Base-by-base conservation (phyloP, 2,888 invertebrate genomes). In the Timema cristinae region DNA sequence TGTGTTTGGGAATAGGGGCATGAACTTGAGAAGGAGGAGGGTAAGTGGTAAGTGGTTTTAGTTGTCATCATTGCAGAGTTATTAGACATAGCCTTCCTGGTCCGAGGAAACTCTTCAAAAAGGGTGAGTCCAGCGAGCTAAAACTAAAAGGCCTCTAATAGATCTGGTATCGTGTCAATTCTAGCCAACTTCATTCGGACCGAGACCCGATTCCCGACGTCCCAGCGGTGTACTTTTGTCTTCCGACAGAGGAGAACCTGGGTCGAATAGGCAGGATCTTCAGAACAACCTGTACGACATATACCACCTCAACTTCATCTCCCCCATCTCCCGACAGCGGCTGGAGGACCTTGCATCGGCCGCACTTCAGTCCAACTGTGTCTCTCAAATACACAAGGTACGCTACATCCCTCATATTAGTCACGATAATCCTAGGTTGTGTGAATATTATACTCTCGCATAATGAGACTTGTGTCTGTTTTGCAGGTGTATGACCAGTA, bases 151-250 rank as follows among this genome's bases (percentile, higher is more conserved):
- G 32, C 32, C 32, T 1, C 32, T 32, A 32, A 32, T 32, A 32
- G 32, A 32, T 32, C 32, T 32, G 32, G 32, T 32, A 32, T 32
- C 32, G 32, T 32, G 32, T 32, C 32, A 32, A 32, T 32, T 84
- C 10, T 82, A 94, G 94, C 52, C 92, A 93, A 82, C 84, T 95
- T 70, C 95, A 95, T 83, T 93, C 94, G 8, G 93, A 94, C 80
- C 87, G 94, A 73, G 94, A 94, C 81, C 87, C 91, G n/a, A 96
- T 99, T 79, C 97, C 98, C 7, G 99, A 99, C 85, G 98, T 98
- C 4, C 98, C 99, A 67, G 98, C 97, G 0, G 91, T 99, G 56
- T 99, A 99, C 82, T 98, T 99, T 83, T 97, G 98, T 82, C 89
- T 94, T 76, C 98, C 99, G 5, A 92, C 93, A 11, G 95, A 97